phyloP scores from a whole-genome alignment of 1,140 invertebrate genomes.

The Brevipalpus yothersi region DNA sequence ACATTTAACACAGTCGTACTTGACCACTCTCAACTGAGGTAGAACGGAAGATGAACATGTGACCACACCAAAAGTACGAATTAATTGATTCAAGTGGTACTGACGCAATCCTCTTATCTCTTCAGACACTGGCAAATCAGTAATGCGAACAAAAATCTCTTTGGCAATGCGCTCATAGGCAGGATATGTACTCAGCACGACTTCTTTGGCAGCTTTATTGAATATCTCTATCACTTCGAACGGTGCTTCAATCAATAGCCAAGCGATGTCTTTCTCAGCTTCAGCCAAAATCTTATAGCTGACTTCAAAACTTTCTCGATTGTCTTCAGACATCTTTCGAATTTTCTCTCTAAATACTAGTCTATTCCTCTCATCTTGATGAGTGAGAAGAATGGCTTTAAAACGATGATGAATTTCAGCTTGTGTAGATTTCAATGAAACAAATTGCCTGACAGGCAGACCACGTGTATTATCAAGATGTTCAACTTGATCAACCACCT shows the following conservation, averaged over 20 bases:
- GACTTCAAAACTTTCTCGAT: constrained; percentile 60
- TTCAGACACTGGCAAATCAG: constrained; percentile 81
- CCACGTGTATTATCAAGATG: constrained; percentile 66
- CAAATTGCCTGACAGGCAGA: constrained; percentile 77
- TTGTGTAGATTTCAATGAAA: constrained; percentile 74
- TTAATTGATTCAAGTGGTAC: constrained; percentile 75
- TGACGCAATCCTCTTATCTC: constrained; percentile 72
- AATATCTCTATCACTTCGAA: constrained; percentile 85
- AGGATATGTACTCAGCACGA: constrained; percentile 81
- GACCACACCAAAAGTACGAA: constrained; percentile 81
- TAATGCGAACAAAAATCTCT: constrained; percentile 81
- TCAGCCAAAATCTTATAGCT: constrained; percentile 72
- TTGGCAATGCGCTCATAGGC: constrained; percentile 79
- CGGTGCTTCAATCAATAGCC: constrained; percentile 90
- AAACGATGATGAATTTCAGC: constrained; percentile 93
- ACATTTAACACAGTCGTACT: constrained; percentile 94
- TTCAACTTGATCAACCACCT: constrained; percentile 82
- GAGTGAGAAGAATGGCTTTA: constrained; percentile 78
- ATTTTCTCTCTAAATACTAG: constrained; percentile 83
- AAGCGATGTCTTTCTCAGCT: constrained; percentile 75
- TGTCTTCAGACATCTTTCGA: constrained; percentile 68
- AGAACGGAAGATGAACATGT: constrained; percentile 83
- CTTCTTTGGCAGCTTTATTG: constrained; percentile 78
- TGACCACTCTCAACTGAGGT: constrained; percentile 80
- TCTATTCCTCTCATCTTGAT: constrained; percentile 56